Conservation (phyloP, 2,113 vertebrate species). For the Narcine bancroftii region DNA sequence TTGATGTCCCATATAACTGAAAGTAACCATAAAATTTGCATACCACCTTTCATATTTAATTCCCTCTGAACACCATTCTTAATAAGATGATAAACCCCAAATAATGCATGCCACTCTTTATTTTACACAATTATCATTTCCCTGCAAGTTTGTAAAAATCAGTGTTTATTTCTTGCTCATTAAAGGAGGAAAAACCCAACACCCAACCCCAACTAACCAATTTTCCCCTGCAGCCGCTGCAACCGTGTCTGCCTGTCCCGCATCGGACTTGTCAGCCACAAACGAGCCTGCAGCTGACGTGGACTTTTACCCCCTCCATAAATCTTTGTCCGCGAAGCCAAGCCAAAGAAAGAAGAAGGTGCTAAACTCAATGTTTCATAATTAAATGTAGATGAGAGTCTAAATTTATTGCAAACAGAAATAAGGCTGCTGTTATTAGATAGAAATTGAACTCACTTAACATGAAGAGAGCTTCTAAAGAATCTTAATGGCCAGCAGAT, state of each 20-base stretch:
- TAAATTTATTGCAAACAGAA: slow-evolving; percentile 19
- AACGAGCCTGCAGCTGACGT: too few relatives aligned
- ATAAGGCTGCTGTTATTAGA: neutral
- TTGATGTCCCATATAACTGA: neutral
- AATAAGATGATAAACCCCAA: neutral
- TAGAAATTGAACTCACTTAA: slow-evolving; percentile 17
- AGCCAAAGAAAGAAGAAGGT: too few relatives aligned
- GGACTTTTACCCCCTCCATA: too few relatives aligned
- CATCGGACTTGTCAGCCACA: too few relatives aligned
- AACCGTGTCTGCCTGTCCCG: too few relatives aligned
- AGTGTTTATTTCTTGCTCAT: slow-evolving; percentile 8
- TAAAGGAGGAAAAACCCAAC: too few relatives aligned
- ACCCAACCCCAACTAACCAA: too few relatives aligned
- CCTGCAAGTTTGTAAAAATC: neutral
- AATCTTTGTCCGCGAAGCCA: too few relatives aligned
- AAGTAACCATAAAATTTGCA: neutral
- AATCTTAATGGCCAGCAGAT: neutral
- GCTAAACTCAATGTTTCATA: neutral
- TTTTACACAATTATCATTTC: neutral
- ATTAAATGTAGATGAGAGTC: neutral
- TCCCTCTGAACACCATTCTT: neutral
- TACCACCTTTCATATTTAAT: neutral
- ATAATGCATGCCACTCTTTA: neutral
- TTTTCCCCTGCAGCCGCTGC: too few relatives aligned
- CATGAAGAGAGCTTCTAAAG: neutral